These are phyloP conservation scores for Cenopis cana DNA, from an alignment of 2,888 invertebrate species.

Conservation along the genomic window DNA sequence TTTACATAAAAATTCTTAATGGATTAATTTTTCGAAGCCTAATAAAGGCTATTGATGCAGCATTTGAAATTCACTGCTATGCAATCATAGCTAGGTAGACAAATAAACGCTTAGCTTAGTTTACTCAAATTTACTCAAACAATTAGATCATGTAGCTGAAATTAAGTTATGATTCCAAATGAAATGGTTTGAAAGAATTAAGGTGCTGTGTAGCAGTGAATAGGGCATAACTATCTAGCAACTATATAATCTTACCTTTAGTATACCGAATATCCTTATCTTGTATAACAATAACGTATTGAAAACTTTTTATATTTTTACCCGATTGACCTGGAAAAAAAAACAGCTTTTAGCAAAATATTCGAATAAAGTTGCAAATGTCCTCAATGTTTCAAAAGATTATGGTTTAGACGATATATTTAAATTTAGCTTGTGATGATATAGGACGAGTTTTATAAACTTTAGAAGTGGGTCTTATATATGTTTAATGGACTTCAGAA, in stretches of 20 bases:
- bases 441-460: conserved; percentile 24
- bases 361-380: neutral
- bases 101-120: too few relatives aligned
- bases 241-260: neutral
- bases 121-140: too few relatives aligned
- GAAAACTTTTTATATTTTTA: neutral
- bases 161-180: too few relatives aligned
- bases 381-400: neutral
- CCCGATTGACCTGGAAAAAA: neutral
- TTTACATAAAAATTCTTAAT: too few relatives aligned
- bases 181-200: neutral
- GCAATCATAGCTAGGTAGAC: too few relatives aligned
- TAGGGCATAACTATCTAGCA: neutral
- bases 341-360: neutral
- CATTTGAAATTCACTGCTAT: too few relatives aligned
- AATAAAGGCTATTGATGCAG: too few relatives aligned
- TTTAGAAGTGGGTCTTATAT: conserved; percentile 26
- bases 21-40: too few relatives aligned
- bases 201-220: neutral
- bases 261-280: neutral
- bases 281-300: neutral
- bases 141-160: too few relatives aligned
- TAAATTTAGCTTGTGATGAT: conserved; percentile 13
- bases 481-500: conserved; percentile 40
- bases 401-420: neutral